Evolutionary conservation across 1,140 invertebrate species (phyloP).

Genomic region (Drosophila ogumai): DNA sequence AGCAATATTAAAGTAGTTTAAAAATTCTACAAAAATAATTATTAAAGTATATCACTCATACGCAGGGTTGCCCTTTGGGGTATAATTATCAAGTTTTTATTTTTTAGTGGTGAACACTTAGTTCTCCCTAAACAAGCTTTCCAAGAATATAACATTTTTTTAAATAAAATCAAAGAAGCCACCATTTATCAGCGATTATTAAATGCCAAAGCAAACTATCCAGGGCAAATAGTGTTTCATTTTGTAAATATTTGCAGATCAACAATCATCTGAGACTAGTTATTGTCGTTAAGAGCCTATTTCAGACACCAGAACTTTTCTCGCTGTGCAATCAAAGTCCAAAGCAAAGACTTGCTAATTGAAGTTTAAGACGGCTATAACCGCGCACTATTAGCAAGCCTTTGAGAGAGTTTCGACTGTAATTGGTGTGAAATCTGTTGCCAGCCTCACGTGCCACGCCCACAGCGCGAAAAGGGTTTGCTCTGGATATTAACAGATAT

Average conservation of each 20-base stretch:
- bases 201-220: constrained; percentile 10
- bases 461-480: constrained; percentile 16
- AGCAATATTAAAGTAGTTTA: neutral
- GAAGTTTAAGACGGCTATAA: constrained; percentile 43
- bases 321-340: constrained; percentile 21
- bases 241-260: constrained; percentile 17
- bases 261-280: constrained; percentile 10
- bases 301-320: constrained; percentile 3
- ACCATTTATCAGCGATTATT: neutral
- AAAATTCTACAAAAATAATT: neutral
- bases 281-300: neutral
- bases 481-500: constrained; percentile 40
- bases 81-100: neutral
- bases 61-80: neutral
- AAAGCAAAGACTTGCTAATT: constrained; percentile 59
- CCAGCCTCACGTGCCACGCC: constrained; percentile 36
- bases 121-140: neutral
- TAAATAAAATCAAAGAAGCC: neutral
- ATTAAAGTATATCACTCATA: neutral
- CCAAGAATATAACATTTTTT: neutral
- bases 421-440: constrained; percentile 56
- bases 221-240: constrained; percentile 14
- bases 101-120: too few relatives aligned
- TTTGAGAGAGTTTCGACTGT: constrained; percentile 26
- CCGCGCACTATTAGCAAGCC: constrained; percentile 33